A percentile compares a stretch with the other conserved stretches of the same genome.
Evolutionary conservation across 2,888 invertebrate species (phyloP).

Genomic region (Tillus elongatus): DNA sequence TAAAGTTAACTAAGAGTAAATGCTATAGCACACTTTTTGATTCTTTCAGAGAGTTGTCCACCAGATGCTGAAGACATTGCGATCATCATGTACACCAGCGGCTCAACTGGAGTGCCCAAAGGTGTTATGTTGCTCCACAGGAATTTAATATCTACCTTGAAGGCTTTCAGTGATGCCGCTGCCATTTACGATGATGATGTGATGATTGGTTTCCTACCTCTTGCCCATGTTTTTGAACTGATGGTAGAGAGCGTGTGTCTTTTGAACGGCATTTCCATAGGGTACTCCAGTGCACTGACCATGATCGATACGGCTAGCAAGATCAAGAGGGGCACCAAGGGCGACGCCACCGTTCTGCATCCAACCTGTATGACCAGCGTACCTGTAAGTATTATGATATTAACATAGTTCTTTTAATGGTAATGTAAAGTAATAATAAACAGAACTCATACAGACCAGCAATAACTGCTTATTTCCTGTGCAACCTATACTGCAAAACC

Average conservation of each 20-base stretch:
- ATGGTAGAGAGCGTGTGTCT: slow-evolving; percentile 82
- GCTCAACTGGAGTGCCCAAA: slow-evolving; percentile 92
- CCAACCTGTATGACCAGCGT: slow-evolving; percentile 96
- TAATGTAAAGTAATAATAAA: too few species aligned
- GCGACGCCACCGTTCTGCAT: slow-evolving; percentile 82
- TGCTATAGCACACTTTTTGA: not conserved
- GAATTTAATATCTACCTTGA: slow-evolving; percentile 72
- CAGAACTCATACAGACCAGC: too few species aligned
- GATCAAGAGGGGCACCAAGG: slow-evolving; percentile 89
- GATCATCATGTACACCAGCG: slow-evolving; percentile 98
- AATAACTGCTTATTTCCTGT: too few species aligned
- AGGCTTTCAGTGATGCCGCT: slow-evolving; percentile 71
- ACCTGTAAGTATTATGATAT: slow-evolving; percentile 64
- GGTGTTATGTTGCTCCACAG: slow-evolving; percentile 77
- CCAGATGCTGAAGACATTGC: slow-evolving; percentile 74
- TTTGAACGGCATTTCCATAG: slow-evolving; percentile 81
- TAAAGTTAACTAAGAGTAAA: too few species aligned
- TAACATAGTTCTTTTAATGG: too few species aligned
- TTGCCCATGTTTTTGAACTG: slow-evolving; percentile 95
- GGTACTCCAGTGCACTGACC: slow-evolving; percentile 93
- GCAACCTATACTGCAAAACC: too few species aligned
- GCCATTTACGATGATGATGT: slow-evolving; percentile 65
- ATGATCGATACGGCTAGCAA: slow-evolving; percentile 89
- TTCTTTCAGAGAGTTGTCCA: slow-evolving; percentile 45
- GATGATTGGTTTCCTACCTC: slow-evolving; percentile 89